Conservation (phyloP, 2,888 invertebrate species). For the Nymphalis c-album region DNA sequence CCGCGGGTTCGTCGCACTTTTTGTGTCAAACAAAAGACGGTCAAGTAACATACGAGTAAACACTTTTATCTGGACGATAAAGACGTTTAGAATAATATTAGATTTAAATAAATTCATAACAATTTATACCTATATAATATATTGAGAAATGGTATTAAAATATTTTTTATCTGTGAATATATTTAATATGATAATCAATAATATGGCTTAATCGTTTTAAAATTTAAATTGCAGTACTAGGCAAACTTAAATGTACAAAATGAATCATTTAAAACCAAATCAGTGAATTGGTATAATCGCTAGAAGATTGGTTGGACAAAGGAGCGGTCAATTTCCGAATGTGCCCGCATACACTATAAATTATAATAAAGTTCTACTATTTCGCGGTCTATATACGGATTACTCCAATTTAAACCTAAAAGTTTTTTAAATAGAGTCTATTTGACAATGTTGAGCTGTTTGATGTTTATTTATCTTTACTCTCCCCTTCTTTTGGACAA, state of each 20-base stretch:
- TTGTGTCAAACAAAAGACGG: conserved; percentile 26
- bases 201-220: not conserved
- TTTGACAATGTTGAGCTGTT: conserved; percentile 22
- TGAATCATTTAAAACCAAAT: not conserved
- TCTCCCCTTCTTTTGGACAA: conserved; percentile 60
- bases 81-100: not conserved
- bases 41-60: conserved; percentile 20
- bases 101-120: not conserved
- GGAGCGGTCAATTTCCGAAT: conserved; percentile 59
- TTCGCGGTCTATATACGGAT: conserved; percentile 27
- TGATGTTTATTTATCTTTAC: conserved; percentile 34
- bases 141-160: too few species aligned
- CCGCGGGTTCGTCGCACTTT: conserved; percentile 38
- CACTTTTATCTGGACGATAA: conserved; percentile 8
- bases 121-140: not conserved
- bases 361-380: conserved; percentile 29
- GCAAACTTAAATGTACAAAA: not conserved
- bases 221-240: not conserved
- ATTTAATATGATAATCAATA: not conserved
- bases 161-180: too few species aligned
- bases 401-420: conserved; percentile 47
- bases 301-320: conserved; percentile 42
- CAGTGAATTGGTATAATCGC: conserved; percentile 13
- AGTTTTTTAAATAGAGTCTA: conserved; percentile 43
- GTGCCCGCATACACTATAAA: conserved; percentile 51